Evolutionary conservation across 2,113 vertebrate genomes (phyloP).

Genomic region (Grammomys surdaster): DNA sequence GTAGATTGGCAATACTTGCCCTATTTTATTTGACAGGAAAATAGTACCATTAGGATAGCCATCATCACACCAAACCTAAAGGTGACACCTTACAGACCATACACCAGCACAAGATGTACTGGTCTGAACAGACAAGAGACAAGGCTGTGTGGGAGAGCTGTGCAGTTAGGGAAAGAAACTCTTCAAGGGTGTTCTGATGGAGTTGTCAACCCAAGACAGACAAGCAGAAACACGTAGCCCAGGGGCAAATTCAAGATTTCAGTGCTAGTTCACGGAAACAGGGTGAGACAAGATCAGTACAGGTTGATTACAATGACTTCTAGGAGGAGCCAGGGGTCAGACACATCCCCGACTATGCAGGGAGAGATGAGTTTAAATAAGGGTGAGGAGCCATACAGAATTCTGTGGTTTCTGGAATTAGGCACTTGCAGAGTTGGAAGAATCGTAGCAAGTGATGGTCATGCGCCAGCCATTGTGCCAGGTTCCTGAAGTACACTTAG

Average conservation of each 20-base stretch:
- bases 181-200: not conserved
- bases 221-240: not conserved
- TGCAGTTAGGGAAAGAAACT: not conserved
- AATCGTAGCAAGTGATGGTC: not conserved
- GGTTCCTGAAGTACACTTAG: not conserved
- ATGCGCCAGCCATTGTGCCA: not conserved
- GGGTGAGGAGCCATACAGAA: not conserved
- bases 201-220: not conserved
- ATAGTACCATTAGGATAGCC: not conserved
- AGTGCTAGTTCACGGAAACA: no score
- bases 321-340: not conserved
- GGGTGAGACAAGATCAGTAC: not conserved
- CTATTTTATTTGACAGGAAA: not conserved
- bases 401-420: not conserved
- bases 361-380: conserved; percentile 3
- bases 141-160: not conserved
- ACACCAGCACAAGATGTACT: not conserved
- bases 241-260: not conserved
- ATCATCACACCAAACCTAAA: not conserved
- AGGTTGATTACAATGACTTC: not conserved
- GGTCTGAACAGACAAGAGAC: not conserved
- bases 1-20: not conserved
- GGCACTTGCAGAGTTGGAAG: not conserved
- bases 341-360: not conserved
- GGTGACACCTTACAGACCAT: not conserved